Evolutionary conservation across 2,113 vertebrate genomes (phyloP).

Genomic region (Indicator maculatus): DNA sequence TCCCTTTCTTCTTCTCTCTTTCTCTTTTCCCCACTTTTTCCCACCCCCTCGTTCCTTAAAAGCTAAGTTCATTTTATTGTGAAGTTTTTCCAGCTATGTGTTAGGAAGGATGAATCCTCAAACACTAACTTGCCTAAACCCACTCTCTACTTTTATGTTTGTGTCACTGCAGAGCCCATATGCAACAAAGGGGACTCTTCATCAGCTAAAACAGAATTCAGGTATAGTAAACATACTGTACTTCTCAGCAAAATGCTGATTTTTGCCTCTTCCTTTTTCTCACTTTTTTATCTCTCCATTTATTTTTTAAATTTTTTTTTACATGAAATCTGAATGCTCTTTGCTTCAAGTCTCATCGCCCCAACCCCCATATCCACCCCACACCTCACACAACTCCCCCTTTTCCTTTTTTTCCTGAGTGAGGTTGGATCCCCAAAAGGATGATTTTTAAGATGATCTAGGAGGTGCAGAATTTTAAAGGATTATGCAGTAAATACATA

Average conservation of each 20-base stretch:
- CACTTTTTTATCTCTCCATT: not conserved
- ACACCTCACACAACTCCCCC: no score
- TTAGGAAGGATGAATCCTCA: not conserved
- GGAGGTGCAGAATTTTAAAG: not conserved
- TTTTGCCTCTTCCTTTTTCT: not conserved
- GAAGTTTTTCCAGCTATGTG: not conserved
- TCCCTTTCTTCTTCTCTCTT: not conserved
- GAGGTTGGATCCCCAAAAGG: not conserved
- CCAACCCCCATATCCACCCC: no score
- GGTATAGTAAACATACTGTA: not conserved
- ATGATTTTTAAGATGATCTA: not conserved
- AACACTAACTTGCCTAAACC: not conserved
- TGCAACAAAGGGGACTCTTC: not conserved
- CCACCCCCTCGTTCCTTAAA: not conserved
- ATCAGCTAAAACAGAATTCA: not conserved
- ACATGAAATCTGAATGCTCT: not conserved
- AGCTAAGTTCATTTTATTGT: not conserved
- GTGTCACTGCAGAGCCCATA: not conserved
- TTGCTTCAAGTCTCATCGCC: not conserved
- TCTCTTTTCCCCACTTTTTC: not conserved
- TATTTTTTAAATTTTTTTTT: not conserved
- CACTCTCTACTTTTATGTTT: not conserved
- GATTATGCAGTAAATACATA: not conserved
- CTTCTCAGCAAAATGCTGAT: not conserved
- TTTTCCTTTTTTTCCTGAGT: not conserved